These are phyloP conservation scores for Girardia tigrina DNA, from an alignment of 2,888 invertebrate species.

Conservation along the genomic window DNA sequence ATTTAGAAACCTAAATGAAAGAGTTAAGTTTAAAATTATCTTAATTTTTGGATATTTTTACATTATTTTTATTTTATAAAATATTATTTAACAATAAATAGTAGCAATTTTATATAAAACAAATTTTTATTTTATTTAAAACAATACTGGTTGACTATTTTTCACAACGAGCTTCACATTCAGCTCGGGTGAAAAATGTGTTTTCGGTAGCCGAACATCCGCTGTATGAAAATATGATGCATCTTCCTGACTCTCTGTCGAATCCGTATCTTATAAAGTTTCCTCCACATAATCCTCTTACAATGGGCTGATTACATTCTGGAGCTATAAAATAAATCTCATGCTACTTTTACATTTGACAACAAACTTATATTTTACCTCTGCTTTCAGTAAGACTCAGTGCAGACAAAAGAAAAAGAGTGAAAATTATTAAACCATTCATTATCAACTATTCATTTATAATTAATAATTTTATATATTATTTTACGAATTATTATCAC, in stretches of 20 bases:
- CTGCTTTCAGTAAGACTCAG: background rate
- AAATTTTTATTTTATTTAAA: too few species aligned
- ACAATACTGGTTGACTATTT: too few species aligned
- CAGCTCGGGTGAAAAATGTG: background rate
- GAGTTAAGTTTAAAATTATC: too few species aligned
- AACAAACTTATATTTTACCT: background rate
- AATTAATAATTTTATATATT: too few species aligned
- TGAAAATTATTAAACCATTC: background rate
- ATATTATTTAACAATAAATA: too few species aligned
- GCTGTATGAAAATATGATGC: background rate
- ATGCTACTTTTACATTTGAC: background rate
- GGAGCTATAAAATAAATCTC: background rate
- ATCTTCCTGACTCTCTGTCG: background rate
- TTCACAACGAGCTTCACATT: slow-evolving; percentile 5
- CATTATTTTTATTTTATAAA: too few species aligned
- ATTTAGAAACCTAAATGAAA: too few species aligned
- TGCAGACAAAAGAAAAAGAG: background rate
- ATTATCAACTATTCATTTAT: too few species aligned
- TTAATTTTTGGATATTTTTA: too few species aligned
- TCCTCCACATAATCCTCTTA: background rate
- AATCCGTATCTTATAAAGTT: background rate
- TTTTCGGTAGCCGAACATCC: background rate
- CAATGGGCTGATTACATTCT: background rate
- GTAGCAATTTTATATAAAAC: too few species aligned
- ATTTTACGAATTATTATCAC: too few species aligned